Conservation (phyloP, 2,888 invertebrate genomes). For the Drosophila macrospina region DNA sequence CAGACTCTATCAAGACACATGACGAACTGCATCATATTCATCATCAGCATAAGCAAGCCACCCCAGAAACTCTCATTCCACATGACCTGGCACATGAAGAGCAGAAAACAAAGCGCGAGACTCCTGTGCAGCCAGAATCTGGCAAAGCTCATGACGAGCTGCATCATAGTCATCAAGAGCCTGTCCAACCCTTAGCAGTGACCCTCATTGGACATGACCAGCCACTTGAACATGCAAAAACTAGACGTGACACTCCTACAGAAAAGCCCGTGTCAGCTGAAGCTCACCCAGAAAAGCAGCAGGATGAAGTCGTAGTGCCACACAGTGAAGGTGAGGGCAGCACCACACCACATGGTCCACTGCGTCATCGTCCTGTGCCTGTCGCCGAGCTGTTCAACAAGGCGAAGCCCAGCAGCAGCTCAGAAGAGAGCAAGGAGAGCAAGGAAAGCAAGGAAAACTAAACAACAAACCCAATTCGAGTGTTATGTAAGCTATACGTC, state of each 20-base stretch:
- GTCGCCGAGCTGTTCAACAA: slow-evolving; percentile 80
- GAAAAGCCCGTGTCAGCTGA: too few relatives aligned
- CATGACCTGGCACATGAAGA: neutral
- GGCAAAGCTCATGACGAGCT: neutral
- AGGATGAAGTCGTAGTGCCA: too few relatives aligned
- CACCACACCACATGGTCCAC: slow-evolving; percentile 36
- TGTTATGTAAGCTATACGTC: slow-evolving; percentile 12
- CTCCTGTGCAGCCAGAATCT: slow-evolving; percentile 17
- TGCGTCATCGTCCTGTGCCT: slow-evolving; percentile 73
- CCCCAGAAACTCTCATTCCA: too few relatives aligned
- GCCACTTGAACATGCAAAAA: slow-evolving; percentile 4
- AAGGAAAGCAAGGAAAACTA: slow-evolving; percentile 38
- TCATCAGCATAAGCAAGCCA: neutral
- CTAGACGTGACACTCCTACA: slow-evolving; percentile 39
- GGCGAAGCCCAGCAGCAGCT: slow-evolving; percentile 38
- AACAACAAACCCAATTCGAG: neutral
- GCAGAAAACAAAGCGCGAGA: slow-evolving; percentile 24
- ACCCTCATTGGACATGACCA: neutral
- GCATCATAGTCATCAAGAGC: neutral
- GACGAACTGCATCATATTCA: neutral
- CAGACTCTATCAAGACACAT: neutral
- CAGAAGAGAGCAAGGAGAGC: slow-evolving; percentile 53
- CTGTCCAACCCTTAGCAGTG: neutral
- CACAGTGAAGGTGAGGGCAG: neutral
- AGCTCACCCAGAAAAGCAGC: too few relatives aligned